A percentile compares a stretch with the other conserved stretches of the same genome.
These are phyloP conservation scores for Camelus bactrianus DNA, from an alignment of 2,113 vertebrate species.

Conservation along the genomic window DNA sequence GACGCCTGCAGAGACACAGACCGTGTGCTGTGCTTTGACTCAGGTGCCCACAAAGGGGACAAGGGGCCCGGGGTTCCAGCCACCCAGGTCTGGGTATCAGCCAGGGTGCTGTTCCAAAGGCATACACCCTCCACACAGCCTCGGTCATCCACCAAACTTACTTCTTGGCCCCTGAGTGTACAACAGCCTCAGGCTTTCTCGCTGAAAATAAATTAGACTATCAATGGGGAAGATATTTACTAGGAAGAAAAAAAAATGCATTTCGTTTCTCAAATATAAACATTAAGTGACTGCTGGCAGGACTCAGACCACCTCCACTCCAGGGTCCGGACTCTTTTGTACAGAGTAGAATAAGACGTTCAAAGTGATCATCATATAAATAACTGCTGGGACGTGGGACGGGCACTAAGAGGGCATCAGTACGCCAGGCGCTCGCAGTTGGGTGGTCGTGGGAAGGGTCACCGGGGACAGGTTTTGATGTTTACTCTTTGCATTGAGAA, in stretches of 20 bases:
- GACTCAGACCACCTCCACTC: background rate
- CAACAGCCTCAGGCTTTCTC: constrained; percentile 48
- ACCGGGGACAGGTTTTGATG: too few species aligned
- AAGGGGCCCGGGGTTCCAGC: background rate
- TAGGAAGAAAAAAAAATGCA: background rate
- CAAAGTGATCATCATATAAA: constrained; percentile 69
- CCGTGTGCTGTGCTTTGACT: constrained; percentile 44
- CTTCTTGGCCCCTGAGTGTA: constrained; percentile 38
- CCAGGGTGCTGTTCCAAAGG: background rate
- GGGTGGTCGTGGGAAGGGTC: fast-evolving
- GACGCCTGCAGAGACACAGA: background rate
- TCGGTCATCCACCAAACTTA: constrained; percentile 28
- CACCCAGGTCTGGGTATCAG: background rate
- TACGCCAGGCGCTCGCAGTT: background rate
- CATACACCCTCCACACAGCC: background rate
- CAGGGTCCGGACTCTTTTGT: background rate
- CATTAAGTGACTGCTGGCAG: background rate
- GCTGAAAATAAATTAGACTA: constrained; percentile 76
- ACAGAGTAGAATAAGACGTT: background rate
- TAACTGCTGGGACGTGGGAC: background rate
- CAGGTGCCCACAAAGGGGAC: background rate
- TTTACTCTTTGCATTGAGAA: background rate
- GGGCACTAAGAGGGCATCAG: background rate
- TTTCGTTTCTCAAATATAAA: background rate
- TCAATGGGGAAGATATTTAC: constrained; percentile 53